Evolutionary conservation across 53 echinoderm and acorn worm genomes (phyloP).

Genomic region (Apostichopus leukothele): DNA sequence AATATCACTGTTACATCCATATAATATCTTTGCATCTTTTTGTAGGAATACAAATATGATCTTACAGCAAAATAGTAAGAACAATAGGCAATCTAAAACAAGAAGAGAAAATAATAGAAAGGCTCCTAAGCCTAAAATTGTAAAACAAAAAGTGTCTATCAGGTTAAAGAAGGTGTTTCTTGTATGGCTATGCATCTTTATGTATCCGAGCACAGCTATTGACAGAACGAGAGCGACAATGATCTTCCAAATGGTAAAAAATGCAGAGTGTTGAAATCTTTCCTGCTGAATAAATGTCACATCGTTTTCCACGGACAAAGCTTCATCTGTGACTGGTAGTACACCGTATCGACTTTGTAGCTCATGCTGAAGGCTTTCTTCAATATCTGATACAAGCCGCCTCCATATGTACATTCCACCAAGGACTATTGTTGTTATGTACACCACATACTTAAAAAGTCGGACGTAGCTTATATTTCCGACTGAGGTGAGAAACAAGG

Average conservation of each 20-base stretch:
- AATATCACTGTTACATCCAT: neutral
- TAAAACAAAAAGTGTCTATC: constrained; percentile 32
- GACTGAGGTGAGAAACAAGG: neutral
- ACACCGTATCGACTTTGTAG: neutral
- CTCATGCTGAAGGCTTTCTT: neutral
- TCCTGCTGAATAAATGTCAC: neutral
- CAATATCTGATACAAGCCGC: constrained; percentile 18
- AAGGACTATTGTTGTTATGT: neutral
- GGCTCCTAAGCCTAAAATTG: neutral
- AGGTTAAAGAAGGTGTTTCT: constrained; percentile 16
- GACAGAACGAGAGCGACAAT: neutral
- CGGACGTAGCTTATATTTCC: constrained; percentile 13
- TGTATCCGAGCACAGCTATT: neutral
- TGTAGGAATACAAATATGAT: neutral
- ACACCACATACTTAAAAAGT: neutral
- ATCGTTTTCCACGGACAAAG: neutral
- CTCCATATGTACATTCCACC: constrained; percentile 34
- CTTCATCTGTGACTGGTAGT: neutral
- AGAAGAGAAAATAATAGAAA: constrained; percentile 21
- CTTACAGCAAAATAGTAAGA: constrained; percentile 7
- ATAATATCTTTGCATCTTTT: neutral
- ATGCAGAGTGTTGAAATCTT: neutral
- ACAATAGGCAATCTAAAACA: neutral
- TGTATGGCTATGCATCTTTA: neutral
- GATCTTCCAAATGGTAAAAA: constrained; percentile 1